These are phyloP conservation scores for Stenodema calcarata DNA, from an alignment of 2,888 invertebrate genomes.

Conservation along the genomic window DNA sequence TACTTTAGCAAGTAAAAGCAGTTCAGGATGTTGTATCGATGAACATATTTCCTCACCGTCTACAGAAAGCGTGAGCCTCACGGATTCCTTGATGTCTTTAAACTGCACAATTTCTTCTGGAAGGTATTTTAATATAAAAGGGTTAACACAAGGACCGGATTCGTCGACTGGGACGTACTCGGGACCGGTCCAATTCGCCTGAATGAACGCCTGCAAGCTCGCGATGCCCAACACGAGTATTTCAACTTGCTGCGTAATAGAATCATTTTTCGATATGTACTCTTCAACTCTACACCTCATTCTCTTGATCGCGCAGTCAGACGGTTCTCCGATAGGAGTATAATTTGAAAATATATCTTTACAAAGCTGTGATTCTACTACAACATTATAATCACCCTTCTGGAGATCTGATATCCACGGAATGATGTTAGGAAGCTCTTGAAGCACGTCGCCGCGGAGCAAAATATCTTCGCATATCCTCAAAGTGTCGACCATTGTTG, in stretches of 20 bases:
- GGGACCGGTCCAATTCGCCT: constrained; percentile 84
- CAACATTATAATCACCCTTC: constrained; percentile 51
- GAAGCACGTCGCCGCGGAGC: constrained; percentile 38
- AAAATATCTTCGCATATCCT: constrained; percentile 41
- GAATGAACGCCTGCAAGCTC: constrained; percentile 75
- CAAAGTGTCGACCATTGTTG: neutral
- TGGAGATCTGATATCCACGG: constrained; percentile 46
- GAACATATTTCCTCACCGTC: constrained; percentile 74
- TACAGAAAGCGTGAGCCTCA: constrained; percentile 63
- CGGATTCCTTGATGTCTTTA: constrained; percentile 58
- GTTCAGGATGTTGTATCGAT: constrained; percentile 69
- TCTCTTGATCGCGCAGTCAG: constrained; percentile 13
- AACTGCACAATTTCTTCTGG: constrained; percentile 60
- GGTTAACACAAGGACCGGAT: constrained; percentile 28
- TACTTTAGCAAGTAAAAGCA: constrained; percentile 61
- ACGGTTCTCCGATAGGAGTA: neutral
- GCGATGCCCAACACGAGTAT: constrained; percentile 69
- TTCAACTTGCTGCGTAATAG: constrained; percentile 57
- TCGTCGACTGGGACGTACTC: constrained; percentile 35
- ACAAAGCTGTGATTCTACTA: constrained; percentile 38
- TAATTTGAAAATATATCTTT: constrained; percentile 28
- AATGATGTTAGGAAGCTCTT: constrained; percentile 14
- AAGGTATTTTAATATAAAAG: constrained; percentile 57
- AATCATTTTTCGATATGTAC: constrained; percentile 27
- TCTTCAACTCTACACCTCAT: constrained; percentile 31